A percentile compares a stretch with the other conserved stretches of the same genome.
Evolutionary conservation across 2,797 vertebrate genomes (phyloP).

Genomic region (Smutsia temminckii): DNA sequence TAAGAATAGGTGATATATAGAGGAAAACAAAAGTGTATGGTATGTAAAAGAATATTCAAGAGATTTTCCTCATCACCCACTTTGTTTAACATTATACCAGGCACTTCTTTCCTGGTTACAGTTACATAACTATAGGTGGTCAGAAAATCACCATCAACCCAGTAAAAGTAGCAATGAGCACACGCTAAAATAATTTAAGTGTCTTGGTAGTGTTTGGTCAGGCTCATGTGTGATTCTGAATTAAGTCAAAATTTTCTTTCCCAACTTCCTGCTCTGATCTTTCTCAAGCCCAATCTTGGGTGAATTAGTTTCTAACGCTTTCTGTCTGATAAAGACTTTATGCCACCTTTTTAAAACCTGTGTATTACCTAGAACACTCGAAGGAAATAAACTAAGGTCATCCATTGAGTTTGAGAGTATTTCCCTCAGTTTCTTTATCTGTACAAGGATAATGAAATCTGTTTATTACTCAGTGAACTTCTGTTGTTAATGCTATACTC

Average conservation of each 20-base stretch:
- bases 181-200: not conserved
- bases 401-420: not conserved
- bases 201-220: not conserved
- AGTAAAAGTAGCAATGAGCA: not conserved
- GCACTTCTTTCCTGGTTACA: not conserved
- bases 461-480: not conserved
- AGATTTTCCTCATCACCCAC: not conserved
- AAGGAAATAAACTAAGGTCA: not conserved
- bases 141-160: not conserved
- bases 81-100: not conserved
- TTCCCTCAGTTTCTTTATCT: slow-evolving; percentile 43
- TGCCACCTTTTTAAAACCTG: not conserved
- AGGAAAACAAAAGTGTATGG: not conserved
- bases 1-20: not conserved
- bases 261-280: not conserved
- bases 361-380: not conserved
- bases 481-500: not conserved
- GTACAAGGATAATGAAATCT: not conserved
- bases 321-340: not conserved
- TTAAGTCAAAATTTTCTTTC: not conserved
- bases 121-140: not conserved
- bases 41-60: not conserved
- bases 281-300: not conserved
- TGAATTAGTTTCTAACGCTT: not conserved
- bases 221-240: not conserved